Conservation (phyloP, 1,140 invertebrate genomes). For the Uloborus diversus region DNA sequence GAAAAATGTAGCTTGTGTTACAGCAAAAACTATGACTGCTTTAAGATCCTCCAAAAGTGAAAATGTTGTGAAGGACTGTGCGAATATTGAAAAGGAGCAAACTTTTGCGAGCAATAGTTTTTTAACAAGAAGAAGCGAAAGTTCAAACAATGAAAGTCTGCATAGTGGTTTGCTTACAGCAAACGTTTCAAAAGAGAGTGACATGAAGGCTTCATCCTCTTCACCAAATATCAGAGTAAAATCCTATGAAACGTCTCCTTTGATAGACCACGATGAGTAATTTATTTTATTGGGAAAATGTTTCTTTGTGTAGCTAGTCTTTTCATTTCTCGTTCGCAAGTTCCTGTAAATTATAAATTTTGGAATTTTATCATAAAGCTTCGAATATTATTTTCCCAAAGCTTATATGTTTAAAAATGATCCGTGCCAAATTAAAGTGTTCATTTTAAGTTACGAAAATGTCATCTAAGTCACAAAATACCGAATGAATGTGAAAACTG, state of each 20-base stretch:
- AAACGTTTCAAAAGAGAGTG: neutral
- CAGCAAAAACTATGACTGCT: neutral
- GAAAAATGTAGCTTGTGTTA: neutral
- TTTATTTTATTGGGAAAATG: neutral
- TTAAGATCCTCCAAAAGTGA: constrained; percentile 37
- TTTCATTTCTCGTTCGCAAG: constrained; percentile 3
- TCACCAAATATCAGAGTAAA: constrained; percentile 35
- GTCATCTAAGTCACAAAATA: too few species aligned
- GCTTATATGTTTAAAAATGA: too few species aligned
- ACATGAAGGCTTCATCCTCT: constrained; percentile 23
- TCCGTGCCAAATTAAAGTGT: too few species aligned
- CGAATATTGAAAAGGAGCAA: neutral
- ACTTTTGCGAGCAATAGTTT: neutral
- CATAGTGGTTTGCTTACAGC: neutral
- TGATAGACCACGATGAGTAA: constrained; percentile 26
- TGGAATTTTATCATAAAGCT: neutral
- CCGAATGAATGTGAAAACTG: too few species aligned
- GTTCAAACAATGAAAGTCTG: neutral
- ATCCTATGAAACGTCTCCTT: constrained; percentile 23
- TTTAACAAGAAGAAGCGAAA: constrained; percentile 13
- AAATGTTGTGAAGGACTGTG: constrained; percentile 12
- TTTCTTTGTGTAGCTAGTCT: constrained; percentile 10
- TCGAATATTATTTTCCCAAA: too few species aligned
- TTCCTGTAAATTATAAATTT: constrained; percentile 13
- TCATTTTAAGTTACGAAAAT: too few species aligned